Evolutionary conservation across 2,888 invertebrate genomes (phyloP).

Genomic region (Digitonthophagus gazella): DNA sequence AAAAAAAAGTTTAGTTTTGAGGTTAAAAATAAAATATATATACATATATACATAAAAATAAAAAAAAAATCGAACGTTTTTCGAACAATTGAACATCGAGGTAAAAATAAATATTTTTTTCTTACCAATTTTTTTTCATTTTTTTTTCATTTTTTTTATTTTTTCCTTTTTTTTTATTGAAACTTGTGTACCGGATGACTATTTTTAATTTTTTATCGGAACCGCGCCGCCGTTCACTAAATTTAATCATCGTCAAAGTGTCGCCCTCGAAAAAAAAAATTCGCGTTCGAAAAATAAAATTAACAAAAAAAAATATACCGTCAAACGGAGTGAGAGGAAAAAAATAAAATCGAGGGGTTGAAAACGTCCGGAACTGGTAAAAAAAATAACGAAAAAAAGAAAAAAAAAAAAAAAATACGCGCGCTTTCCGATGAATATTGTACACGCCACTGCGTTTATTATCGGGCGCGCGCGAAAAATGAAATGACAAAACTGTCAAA

Average conservation of each 20-base stretch:
- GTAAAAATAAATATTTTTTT: background rate
- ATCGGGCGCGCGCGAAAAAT: constrained; percentile 3
- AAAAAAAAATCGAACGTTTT: background rate
- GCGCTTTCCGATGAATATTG: background rate
- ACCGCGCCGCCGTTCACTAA: background rate
- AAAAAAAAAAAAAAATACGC: no score
- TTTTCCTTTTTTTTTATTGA: background rate
- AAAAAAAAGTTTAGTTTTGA: background rate
- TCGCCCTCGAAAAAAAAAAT: background rate
- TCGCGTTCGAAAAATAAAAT: background rate
- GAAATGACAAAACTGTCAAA: constrained; percentile 14
- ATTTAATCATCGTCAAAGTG: background rate
- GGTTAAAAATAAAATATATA: no score
- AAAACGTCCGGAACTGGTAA: no score
- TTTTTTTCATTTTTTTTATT: background rate
- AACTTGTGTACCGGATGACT: background rate
- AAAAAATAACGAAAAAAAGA: no score
- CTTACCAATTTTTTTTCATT: background rate
- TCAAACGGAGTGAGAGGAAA: background rate
- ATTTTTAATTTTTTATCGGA: background rate
- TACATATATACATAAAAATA: no score
- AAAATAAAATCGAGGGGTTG: background rate
- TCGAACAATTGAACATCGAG: background rate
- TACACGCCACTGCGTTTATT: background rate
- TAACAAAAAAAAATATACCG: background rate